A percentile compares a stretch with the other conserved stretches of the same genome.
These are phyloP conservation scores for Trichopoda pennipes DNA, from an alignment of 2,888 invertebrate genomes.

Conservation along the genomic window DNA sequence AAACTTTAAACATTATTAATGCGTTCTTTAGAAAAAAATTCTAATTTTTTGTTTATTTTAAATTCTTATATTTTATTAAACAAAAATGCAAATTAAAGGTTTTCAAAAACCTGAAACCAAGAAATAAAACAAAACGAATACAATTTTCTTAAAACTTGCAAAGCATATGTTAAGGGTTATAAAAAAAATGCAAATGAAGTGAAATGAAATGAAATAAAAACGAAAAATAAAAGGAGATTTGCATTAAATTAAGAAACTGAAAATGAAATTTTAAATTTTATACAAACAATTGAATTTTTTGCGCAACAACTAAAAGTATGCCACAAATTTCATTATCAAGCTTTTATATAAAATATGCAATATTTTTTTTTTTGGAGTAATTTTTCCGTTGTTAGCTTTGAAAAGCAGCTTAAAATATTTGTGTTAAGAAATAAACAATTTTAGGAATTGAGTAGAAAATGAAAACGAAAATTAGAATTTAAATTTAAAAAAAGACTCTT, in stretches of 20 bases:
- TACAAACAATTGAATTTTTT: background rate
- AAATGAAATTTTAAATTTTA: background rate
- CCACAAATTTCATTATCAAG: slow-evolving; percentile 37
- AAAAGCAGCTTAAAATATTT: background rate
- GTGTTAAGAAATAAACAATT: background rate
- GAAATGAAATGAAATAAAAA: background rate
- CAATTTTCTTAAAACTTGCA: background rate
- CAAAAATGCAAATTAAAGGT: slow-evolving; percentile 40
- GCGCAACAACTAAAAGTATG: slow-evolving; percentile 38
- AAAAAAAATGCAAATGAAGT: slow-evolving; percentile 28
- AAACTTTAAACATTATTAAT: no score
- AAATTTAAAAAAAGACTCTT: background rate
- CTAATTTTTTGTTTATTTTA: no score
- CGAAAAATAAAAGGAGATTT: slow-evolving; percentile 13
- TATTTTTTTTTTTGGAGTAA: background rate
- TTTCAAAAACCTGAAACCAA: slow-evolving; percentile 16
- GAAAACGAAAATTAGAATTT: background rate
- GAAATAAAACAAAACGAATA: background rate
- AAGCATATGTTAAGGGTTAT: slow-evolving; percentile 39
- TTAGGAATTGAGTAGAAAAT: background rate
- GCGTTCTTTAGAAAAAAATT: no score
- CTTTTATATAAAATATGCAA: slow-evolving; percentile 36
- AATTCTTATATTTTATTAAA: slow-evolving; percentile 14
- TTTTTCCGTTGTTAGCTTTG: background rate
- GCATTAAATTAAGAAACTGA: background rate